Evolutionary conservation across 2,797 vertebrate species (phyloP), one percentile per base, ranked within the genome.

Genomic region (Alcedo quadribrachys): DNA sequence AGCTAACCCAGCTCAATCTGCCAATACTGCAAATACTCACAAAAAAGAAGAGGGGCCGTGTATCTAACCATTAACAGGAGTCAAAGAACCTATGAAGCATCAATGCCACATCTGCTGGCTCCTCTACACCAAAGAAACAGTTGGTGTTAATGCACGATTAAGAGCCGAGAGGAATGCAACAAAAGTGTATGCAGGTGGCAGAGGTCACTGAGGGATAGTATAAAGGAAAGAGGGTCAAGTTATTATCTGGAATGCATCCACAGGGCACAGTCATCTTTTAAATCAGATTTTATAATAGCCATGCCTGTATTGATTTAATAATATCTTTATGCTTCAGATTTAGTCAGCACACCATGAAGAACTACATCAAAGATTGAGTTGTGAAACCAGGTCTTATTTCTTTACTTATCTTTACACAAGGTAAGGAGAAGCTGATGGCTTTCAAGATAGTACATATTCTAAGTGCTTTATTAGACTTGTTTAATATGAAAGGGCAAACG

Each of bases 161-260:
- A 71, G 85, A 84, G 67, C 53, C 13, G 33, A 81, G 57, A 77
- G 65, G 37, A 94, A 94, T 10, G 48, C 54, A 85, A 37, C 80
- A 46, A 12, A 83, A 91, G 71, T 37, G 32, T 58, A 62, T 88
- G 89, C 83, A 94, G 87, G 92, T 93, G 92, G 85, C 84, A 89
- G 82, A 85, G 92, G 91, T 92, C 89, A 91, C 74, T 18, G 24
- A 84, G 42, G 60, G 33, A 73, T 20, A 74, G 74, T 24, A 83
- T 12, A 90, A 82, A 94, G 75, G 76, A 90, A 95, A 87, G 60
- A 48, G 83, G 78, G 83, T 96, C 92, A 96, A 85, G 82, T 94
- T 95, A 95, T 94, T 93, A 96, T 74, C 87, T 86, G 74, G 68
- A 94, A 93, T 87, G 75, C 33, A 93, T 89, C 63, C 74, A 90